Base-by-base conservation (phyloP, 2,797 vertebrate species). In the Psittacula derbiana region DNA sequence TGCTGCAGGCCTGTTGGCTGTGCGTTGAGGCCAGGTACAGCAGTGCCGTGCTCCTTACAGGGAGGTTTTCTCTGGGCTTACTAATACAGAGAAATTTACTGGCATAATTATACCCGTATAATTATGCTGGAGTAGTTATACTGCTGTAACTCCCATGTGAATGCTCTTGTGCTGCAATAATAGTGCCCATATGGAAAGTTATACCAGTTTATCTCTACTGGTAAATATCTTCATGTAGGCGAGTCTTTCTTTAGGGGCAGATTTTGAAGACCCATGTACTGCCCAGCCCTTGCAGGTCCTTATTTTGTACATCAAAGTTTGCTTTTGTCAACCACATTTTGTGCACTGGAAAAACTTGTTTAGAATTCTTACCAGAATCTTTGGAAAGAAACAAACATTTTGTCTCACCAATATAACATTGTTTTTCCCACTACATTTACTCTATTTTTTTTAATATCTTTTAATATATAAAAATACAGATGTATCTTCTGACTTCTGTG, bases 71-170 rank as follows among this genome's bases (percentile, higher is more conserved):
- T 95, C 87, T 17, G 41, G 79, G 52, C 61, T 95, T 94, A 84
- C 95, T 95, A 94, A 97, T 92, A 92, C 93, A 69, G 92, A 91
- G 94, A 97, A 97, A 97, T 97, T 97, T 96, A 96, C 93, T 96
- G 93, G 91, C 89, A 88, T 97, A 96, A 97, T 97, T 97, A 97
- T 91, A 89, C 95, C 86, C n/a, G 3, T 92, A 94, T 97, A 97
- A 97, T 97, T 97, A 97, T 93, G 90, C 93, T 91, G 93, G 91
- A 96, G 95, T 96, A 96, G 94, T 97, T 97, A 96, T 96, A 91
- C 91, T 93, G 93, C 84, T 96, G n/a, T 78, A 89, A 87, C 57
- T 97, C 96, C 94, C 96, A 86, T 90, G 96, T 96, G 96, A 74
- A 95, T 80, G 95, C 84, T 96, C 96, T 82, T 95, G 88, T 82